Conservation (phyloP, 2,888 invertebrate genomes). For the Metellina segmentata region DNA sequence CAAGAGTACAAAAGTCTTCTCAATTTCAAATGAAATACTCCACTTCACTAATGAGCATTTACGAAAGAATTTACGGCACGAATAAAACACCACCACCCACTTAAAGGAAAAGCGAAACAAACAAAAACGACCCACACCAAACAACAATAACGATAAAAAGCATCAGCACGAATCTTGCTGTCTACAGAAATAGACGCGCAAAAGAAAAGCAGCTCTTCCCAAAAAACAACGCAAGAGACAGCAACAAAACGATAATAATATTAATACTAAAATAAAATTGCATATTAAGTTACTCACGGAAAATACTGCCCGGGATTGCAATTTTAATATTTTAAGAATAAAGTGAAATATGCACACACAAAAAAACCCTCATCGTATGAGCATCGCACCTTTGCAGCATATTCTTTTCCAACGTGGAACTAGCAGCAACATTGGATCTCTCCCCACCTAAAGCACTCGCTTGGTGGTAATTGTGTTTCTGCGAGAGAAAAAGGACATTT, state of each 20-base stretch:
- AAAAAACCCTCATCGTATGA: not conserved
- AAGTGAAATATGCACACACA: conserved; percentile 8
- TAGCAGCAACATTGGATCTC: not conserved
- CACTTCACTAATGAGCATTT: not conserved
- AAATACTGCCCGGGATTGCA: conserved; percentile 47
- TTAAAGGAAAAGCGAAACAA: not conserved
- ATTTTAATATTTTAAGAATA: conserved; percentile 71
- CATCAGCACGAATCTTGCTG: not conserved
- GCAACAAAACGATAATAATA: conserved; percentile 21
- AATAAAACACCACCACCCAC: not conserved
- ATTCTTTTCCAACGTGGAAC: not conserved
- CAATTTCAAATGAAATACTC: not conserved
- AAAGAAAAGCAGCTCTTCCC: conserved; percentile 1
- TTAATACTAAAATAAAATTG: conserved; percentile 52
- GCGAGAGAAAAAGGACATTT: conserved; percentile 59
- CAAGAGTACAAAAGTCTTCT: not conserved
- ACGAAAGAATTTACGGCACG: not conserved
- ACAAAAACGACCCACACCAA: not conserved
- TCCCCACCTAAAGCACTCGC: conserved; percentile 1
- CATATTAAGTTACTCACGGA: conserved; percentile 46
- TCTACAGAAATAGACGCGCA: not conserved
- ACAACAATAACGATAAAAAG: conserved; percentile 11
- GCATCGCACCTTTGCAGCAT: not conserved
- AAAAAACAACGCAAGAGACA: not conserved
- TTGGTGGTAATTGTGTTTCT: conserved; percentile 64